Evolutionary conservation across 2,113 vertebrate genomes (phyloP), one percentile per base, ranked within the genome.

Genomic region (Oncorhynchus masou): DNA sequence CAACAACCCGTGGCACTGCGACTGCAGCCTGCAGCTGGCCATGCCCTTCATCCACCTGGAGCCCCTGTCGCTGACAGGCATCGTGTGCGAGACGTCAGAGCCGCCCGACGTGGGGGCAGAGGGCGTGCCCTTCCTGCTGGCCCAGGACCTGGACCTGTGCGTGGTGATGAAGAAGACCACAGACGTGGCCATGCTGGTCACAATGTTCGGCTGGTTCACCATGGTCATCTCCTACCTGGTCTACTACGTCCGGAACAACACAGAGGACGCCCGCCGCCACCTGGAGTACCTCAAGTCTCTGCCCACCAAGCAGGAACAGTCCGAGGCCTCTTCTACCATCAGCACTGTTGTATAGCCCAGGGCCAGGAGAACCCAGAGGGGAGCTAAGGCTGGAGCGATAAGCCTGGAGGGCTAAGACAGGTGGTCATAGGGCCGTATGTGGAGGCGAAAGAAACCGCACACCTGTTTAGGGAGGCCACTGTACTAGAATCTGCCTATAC

Each of bases 171-270:
- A 92, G 86, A 94, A 93, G 92, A 97, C 95, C 90, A 98, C 97
- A 0, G 98, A 99, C 6, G 94, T 98, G 74, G 97, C 96, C 90
- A 96, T 99, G 95, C 89, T 99, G 88, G 96, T 99, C 82, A 97
- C 97, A 89, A 99, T 99, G 97, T 99, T 99, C 57, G 95, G 95
- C 90, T 99, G 98, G 98, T 95, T 99, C 90, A 93, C 93, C 68
- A 98, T 99, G 91, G 96, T 99, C 84, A 97, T 96, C 88, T 96
- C 95, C 74, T 99, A 99, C 84, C 91, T 99, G 86, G 94, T 95
- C 78, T 97, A 96, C 87, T 99, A 99, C 0, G 93, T 99, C 79
- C 88, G 97, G 86, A 95, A 96, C 87, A 99, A 99, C 91, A 96
- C 94, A 85, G 98, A 99, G 83, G 96, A 98, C 0, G 95, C 95